A percentile compares a stretch with the other conserved stretches of the same genome.
Evolutionary conservation across 1,140 invertebrate species (phyloP).

Genomic region (Macrotrachela quadricornifera): DNA sequence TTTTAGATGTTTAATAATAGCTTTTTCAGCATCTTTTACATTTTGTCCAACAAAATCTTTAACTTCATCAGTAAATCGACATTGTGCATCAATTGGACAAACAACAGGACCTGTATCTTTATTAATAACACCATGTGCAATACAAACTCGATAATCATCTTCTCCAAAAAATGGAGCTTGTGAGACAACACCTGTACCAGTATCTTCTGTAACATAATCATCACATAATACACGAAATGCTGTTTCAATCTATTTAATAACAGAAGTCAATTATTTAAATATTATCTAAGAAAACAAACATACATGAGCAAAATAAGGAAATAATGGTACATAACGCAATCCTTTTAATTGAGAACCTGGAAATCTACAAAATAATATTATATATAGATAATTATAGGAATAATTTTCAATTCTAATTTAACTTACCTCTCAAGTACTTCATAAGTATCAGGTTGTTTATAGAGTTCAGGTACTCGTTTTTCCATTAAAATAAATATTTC

Average conservation of each 20-base stretch:
- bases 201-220: constrained; percentile 78
- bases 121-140: constrained; percentile 23
- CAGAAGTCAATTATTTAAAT: too few species aligned
- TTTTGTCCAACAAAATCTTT: constrained; percentile 67
- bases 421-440: constrained; percentile 42
- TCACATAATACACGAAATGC: constrained; percentile 69
- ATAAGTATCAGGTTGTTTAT: constrained; percentile 43
- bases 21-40: constrained; percentile 67
- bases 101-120: constrained; percentile 41
- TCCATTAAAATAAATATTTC: constrained; percentile 71
- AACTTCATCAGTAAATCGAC: constrained; percentile 62
- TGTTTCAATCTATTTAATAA: constrained; percentile 35
- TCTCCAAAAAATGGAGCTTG: constrained; percentile 98
- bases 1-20: constrained; percentile 67
- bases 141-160: constrained; percentile 28
- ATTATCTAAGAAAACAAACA: constrained; percentile 2
- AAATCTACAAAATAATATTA: too few species aligned
- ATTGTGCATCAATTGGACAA: constrained; percentile 79
- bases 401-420: not conserved
- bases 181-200: constrained; percentile 95
- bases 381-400: too few species aligned
- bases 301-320: constrained; percentile 55
- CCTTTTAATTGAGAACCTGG: constrained; percentile 60
- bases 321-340: constrained; percentile 64
- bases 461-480: constrained; percentile 52